A percentile compares a stretch with the other conserved stretches of the same genome.
phyloP scores from a whole-genome alignment of 2,797 vertebrate genomes.

The Danio jaintianensis region DNA sequence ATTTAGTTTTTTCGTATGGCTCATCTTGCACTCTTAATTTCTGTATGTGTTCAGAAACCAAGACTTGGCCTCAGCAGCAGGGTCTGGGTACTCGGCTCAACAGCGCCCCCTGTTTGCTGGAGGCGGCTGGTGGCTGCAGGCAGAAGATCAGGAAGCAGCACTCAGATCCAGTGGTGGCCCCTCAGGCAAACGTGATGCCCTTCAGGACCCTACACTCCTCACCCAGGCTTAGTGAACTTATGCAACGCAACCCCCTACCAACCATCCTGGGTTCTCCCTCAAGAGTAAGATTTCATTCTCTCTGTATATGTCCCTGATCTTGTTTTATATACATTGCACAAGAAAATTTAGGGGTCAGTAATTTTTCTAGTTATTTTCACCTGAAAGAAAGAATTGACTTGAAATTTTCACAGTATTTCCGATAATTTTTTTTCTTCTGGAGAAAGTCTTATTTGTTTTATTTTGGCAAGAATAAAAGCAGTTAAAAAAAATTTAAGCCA shows the following conservation, averaged over 20 bases:
- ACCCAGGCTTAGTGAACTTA: slow-evolving; percentile 92
- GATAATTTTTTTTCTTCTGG: no score
- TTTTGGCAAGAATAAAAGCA: no score
- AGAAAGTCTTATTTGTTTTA: no score
- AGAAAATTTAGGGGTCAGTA: no score
- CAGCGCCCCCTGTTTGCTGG: slow-evolving; percentile 94
- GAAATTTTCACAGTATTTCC: no score
- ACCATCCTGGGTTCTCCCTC: slow-evolving; percentile 96
- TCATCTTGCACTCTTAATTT: neutral
- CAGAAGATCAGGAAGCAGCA: slow-evolving; percentile 95
- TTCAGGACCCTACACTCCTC: slow-evolving; percentile 88
- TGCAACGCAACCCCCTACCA: slow-evolving; percentile 94
- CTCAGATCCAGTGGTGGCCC: slow-evolving; percentile 84
- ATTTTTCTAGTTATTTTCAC: no score
- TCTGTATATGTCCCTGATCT: neutral
- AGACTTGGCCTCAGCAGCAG: slow-evolving; percentile 71
- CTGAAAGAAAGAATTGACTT: no score
- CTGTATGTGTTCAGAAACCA: slow-evolving; percentile 59
- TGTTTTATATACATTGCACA: no score
- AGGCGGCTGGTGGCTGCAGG: slow-evolving; percentile 80
- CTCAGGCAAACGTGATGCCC: slow-evolving; percentile 75
- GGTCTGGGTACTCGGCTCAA: slow-evolving; percentile 92
- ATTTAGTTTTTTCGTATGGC: neutral
- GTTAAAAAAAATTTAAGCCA: neutral
- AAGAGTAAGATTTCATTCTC: slow-evolving; percentile 79